phyloP scores from a whole-genome alignment of 2,888 invertebrate species.

The Drosophila parthenogenetica region DNA sequence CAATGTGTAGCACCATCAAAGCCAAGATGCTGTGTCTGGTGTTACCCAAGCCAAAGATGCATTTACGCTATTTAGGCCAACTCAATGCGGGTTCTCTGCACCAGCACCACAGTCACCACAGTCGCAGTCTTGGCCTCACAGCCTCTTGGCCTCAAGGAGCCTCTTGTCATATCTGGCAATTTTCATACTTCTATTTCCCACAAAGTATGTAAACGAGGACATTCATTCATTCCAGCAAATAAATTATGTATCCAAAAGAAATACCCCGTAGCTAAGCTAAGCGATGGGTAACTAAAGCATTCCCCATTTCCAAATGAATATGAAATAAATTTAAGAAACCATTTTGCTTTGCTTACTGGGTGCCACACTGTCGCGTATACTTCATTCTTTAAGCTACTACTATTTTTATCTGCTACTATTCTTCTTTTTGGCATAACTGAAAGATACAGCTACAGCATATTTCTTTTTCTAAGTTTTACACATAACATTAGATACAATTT shows the following conservation, averaged over 20 bases:
- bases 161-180: slow-evolving; percentile 49
- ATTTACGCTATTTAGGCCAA: slow-evolving; percentile 64
- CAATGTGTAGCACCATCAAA: slow-evolving; percentile 69
- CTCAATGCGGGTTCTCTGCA: slow-evolving; percentile 47
- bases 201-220: slow-evolving; percentile 15
- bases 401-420: background rate
- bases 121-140: background rate
- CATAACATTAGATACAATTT: slow-evolving; percentile 3
- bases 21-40: slow-evolving; percentile 25
- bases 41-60: slow-evolving; percentile 40
- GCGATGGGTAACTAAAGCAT: no score
- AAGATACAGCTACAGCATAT: slow-evolving; percentile 2
- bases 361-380: background rate
- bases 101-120: background rate
- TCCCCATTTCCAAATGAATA: no score
- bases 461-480: background rate
- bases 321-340: no score
- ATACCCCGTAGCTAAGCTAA: background rate
- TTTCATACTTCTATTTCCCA: slow-evolving; percentile 34
- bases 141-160: background rate
- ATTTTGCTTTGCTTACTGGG: background rate
- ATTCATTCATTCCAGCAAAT: slow-evolving; percentile 14
- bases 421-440: slow-evolving; percentile 1
- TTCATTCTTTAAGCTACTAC: no score
- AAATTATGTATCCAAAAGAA: slow-evolving; percentile 16